Evolutionary conservation across 2,888 invertebrate species (phyloP).

Genomic region (Synanthedon andrenaeformis): DNA sequence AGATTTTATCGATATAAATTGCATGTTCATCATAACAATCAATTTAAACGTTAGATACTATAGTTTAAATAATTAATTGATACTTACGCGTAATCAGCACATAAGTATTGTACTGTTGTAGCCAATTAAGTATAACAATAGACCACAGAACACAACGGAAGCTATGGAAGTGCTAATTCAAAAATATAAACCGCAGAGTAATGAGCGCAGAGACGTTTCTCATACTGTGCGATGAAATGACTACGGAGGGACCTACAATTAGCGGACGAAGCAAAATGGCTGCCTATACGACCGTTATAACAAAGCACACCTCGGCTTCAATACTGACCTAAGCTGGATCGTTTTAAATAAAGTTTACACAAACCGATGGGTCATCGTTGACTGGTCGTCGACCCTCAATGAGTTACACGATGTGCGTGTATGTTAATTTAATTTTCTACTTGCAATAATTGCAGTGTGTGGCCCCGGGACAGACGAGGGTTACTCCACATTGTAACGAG

Average conservation of each 20-base stretch:
- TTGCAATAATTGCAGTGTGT: slow-evolving; percentile 53
- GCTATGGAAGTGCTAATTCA: slow-evolving; percentile 64
- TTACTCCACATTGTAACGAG: slow-evolving; percentile 43
- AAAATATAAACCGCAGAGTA: slow-evolving; percentile 61
- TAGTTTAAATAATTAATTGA: not conserved
- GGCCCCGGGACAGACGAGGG: slow-evolving; percentile 27
- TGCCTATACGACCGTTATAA: slow-evolving; percentile 34
- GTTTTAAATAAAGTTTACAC: not conserved
- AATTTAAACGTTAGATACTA: slow-evolving; percentile 9
- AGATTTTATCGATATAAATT: too few species aligned
- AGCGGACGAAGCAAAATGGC: slow-evolving; percentile 64
- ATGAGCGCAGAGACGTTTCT: slow-evolving; percentile 54
- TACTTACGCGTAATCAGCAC: not conserved
- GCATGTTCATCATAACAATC: too few species aligned
- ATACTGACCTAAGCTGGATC: not conserved
- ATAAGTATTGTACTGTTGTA: slow-evolving; percentile 15
- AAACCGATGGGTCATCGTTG: slow-evolving; percentile 16
- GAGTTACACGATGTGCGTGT: slow-evolving; percentile 52
- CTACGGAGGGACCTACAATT: slow-evolving; percentile 53
- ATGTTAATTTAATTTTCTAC: slow-evolving; percentile 69
- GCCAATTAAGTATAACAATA: slow-evolving; percentile 48
- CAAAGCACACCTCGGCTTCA: slow-evolving; percentile 5
- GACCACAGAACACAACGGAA: slow-evolving; percentile 45
- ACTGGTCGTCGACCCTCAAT: slow-evolving; percentile 39
- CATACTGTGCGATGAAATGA: slow-evolving; percentile 54